Evolutionary conservation across 2,113 vertebrate genomes (phyloP).

Genomic region (Poecilia latipinna): DNA sequence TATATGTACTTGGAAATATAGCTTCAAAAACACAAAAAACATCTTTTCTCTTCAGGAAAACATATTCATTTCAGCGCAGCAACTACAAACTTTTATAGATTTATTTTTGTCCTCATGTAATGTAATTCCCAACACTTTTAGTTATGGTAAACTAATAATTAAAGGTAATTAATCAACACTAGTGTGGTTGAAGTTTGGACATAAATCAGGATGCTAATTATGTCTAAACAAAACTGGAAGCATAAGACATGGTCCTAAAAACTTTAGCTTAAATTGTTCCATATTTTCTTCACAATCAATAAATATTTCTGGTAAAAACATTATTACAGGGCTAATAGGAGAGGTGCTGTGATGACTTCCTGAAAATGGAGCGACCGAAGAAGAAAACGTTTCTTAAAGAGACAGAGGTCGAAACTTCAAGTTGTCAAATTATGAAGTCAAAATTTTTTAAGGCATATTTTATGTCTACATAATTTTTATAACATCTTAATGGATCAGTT

Average conservation of each 20-base stretch:
- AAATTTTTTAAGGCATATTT: too few species aligned
- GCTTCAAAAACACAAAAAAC: slow-evolving; percentile 32
- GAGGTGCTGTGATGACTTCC: too few species aligned
- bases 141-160: background rate
- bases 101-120: background rate
- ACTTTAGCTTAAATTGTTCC: too few species aligned
- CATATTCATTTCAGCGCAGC: background rate
- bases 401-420: too few species aligned
- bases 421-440: too few species aligned
- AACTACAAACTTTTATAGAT: background rate
- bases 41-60: slow-evolving; percentile 6
- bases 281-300: too few species aligned
- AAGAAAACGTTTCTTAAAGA: too few species aligned
- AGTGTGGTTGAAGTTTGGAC: background rate
- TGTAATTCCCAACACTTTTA: background rate
- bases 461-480: too few species aligned
- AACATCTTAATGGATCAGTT: too few species aligned
- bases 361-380: too few species aligned
- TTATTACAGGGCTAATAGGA: too few species aligned
- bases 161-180: background rate
- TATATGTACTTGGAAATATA: slow-evolving; percentile 42
- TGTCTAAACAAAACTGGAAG: background rate
- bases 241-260: background rate
- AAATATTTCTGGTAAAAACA: too few species aligned
- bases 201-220: background rate